Conservation (phyloP, 2,888 invertebrate genomes). For the Boloria selene region DNA sequence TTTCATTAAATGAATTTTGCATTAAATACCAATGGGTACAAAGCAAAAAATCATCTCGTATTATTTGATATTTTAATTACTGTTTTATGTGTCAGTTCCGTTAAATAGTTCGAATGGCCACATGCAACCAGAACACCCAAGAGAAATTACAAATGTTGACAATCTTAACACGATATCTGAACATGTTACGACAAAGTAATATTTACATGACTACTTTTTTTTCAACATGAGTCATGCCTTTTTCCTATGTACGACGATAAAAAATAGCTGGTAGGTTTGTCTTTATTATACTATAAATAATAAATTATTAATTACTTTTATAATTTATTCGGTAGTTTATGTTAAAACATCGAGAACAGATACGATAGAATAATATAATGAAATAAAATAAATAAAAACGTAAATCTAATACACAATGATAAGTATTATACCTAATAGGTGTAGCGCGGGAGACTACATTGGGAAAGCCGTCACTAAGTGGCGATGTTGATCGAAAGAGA, state of each 20-base stretch:
- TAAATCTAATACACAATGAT: no score
- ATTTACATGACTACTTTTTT: background rate
- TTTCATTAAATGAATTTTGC: conserved; percentile 51
- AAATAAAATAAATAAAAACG: no score
- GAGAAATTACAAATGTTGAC: conserved; percentile 64
- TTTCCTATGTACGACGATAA: no score
- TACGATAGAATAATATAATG: no score
- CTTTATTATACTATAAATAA: no score
- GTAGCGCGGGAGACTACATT: conserved; percentile 43
- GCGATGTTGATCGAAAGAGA: conserved; percentile 76
- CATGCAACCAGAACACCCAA: conserved; percentile 65
- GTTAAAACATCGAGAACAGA: no score
- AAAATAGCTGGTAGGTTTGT: no score
- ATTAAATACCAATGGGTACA: conserved; percentile 35
- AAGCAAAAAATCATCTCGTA: conserved; percentile 50
- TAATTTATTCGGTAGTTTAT: no score
- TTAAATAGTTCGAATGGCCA: conserved; percentile 73
- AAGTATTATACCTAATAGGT: background rate
- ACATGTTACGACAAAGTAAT: conserved; percentile 3
- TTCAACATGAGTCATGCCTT: no score
- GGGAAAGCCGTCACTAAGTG: conserved; percentile 68
- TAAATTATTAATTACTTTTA: no score
- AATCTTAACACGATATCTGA: conserved; percentile 33
- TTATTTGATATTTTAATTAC: conserved; percentile 71
- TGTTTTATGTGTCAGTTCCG: conserved; percentile 74